These are phyloP conservation scores for Drosophila birchii DNA, from an alignment of 2,888 invertebrate genomes.

Conservation along the genomic window DNA sequence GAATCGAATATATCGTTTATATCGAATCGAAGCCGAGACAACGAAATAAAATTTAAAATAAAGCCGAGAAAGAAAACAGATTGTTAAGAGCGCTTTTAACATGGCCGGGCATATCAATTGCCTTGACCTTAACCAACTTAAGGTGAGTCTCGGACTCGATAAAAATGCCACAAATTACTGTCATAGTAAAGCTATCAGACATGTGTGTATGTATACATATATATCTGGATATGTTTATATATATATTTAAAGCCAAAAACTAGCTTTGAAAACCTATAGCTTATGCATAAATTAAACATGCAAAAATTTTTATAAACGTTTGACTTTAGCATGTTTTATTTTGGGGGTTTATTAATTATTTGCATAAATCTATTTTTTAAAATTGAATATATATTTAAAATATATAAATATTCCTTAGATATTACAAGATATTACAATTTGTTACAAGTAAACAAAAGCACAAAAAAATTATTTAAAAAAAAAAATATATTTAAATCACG, in stretches of 20 bases:
- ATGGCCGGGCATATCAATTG: conserved; percentile 42
- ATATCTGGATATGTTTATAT: background rate
- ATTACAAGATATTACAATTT: too few species aligned
- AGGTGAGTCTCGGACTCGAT: conserved; percentile 33
- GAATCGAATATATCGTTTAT: conserved; percentile 3
- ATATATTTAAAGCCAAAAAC: conserved; percentile 22
- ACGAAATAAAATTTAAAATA: background rate
- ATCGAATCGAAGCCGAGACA: conserved; percentile 8
- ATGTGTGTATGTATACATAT: background rate
- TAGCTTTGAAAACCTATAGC: conserved; percentile 25
- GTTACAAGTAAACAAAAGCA: background rate
- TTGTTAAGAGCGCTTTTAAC: conserved; percentile 18
- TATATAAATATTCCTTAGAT: background rate
- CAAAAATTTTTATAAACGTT: conserved; percentile 3
- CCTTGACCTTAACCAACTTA: conserved; percentile 61
- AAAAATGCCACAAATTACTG: conserved; percentile 44
- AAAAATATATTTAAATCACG: background rate
- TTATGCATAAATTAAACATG: conserved; percentile 34
- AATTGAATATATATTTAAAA: background rate
- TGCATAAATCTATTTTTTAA: background rate
- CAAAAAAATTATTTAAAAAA: background rate
- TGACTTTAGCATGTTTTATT: conserved; percentile 1
- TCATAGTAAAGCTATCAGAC: conserved; percentile 2
- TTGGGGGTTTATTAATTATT: background rate
- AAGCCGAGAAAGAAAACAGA: conserved; percentile 2